Conservation (phyloP, 2,797 vertebrate genomes). For the Myotis vivesi region DNA sequence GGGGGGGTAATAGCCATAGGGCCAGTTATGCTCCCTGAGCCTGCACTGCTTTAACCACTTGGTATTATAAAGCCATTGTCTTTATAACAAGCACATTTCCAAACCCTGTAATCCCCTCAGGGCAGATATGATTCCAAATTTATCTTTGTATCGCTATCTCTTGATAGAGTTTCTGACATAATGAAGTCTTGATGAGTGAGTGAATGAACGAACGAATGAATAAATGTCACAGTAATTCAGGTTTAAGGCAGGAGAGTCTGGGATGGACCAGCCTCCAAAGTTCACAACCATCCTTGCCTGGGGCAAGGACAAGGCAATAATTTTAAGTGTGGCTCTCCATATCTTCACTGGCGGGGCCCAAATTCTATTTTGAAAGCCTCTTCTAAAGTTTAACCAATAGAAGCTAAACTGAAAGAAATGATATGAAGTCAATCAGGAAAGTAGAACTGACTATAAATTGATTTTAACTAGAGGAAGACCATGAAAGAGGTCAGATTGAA, state of each 20-base stretch:
- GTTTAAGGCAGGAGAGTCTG: background rate
- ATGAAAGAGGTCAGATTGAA: background rate
- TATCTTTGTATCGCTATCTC: background rate
- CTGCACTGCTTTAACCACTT: background rate
- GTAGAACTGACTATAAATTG: background rate
- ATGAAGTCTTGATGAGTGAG: background rate
- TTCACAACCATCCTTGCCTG: background rate
- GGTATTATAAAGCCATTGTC: background rate
- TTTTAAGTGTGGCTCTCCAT: background rate
- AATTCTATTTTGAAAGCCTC: background rate
- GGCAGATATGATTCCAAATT: background rate
- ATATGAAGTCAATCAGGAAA: background rate
- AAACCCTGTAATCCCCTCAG: background rate
- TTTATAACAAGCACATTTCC: background rate
- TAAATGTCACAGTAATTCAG: background rate
- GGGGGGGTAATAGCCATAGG: rapidly evolving
- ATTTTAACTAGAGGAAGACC: background rate
- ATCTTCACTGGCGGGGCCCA: background rate
- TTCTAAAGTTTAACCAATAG: background rate
- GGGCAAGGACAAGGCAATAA: background rate
- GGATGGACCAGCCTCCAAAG: background rate
- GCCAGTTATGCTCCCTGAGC: background rate
- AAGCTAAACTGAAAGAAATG: background rate
- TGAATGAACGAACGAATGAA: background rate
- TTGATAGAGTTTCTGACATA: background rate